phyloP scores from a whole-genome alignment of 1,140 invertebrate species.

The Littorina saxatilis region DNA sequence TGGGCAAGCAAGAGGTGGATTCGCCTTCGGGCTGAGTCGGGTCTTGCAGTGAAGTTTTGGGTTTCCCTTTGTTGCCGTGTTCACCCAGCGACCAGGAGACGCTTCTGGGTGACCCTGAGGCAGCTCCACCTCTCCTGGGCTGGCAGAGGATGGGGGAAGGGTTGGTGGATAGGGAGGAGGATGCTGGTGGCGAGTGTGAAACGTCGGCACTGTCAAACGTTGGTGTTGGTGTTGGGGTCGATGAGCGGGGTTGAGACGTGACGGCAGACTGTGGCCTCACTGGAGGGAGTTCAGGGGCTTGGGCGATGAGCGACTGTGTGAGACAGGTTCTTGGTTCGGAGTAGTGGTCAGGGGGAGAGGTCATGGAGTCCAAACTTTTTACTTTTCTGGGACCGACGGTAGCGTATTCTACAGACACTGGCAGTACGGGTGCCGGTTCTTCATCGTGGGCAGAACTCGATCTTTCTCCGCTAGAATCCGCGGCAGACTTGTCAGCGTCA shows the following conservation, averaged over 20 bases:
- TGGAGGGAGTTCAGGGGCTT: background rate
- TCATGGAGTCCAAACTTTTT: too few species aligned
- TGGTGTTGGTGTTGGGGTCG: background rate
- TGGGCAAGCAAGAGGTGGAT: background rate
- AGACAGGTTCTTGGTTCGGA: background rate
- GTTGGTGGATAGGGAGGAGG: background rate
- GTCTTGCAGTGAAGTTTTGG: too few species aligned
- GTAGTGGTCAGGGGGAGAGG: too few species aligned
- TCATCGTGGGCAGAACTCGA: background rate
- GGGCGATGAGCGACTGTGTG: background rate
- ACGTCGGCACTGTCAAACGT: background rate
- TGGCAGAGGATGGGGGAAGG: constrained; percentile 10
- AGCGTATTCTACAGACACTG: constrained; percentile 2
- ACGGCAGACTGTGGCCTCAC: background rate
- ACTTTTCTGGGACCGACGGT: background rate
- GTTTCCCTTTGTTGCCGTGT: background rate
- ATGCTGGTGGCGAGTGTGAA: background rate
- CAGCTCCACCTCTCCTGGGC: background rate
- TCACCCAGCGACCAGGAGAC: constrained; percentile 20
- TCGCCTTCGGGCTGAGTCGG: background rate
- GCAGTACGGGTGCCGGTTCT: background rate
- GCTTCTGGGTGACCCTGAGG: background rate
- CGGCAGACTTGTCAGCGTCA: background rate
- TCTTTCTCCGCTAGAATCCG: background rate
- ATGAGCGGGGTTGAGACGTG: background rate